Evolutionary conservation across 2,888 invertebrate species (phyloP).

Genomic region (Lobophora halterata): DNA sequence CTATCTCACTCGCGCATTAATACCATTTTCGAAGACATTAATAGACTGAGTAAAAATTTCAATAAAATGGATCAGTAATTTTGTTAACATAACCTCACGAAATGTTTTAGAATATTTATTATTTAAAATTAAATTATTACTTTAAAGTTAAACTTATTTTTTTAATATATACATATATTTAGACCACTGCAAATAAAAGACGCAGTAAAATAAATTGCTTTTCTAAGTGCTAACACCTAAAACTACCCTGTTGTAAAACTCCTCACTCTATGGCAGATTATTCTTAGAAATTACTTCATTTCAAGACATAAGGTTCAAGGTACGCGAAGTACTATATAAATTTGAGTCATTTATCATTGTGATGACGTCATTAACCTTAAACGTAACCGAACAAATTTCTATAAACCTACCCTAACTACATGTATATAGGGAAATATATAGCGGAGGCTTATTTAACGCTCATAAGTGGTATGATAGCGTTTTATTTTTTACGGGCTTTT

Average conservation of each 20-base stretch:
- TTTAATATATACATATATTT: neutral
- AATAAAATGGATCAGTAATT: no score
- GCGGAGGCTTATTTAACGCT: constrained; percentile 24
- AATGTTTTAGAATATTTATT: no score
- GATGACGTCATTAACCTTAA: constrained; percentile 60
- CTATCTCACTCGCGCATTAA: no score
- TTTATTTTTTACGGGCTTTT: constrained; percentile 21
- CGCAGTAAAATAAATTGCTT: neutral
- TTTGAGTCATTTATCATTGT: constrained; percentile 61
- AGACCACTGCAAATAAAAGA: neutral
- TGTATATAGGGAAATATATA: constrained; percentile 20
- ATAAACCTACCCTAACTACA: constrained; percentile 29
- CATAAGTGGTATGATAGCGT: constrained; percentile 23
- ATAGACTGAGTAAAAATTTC: no score
- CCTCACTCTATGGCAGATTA: constrained; percentile 43
- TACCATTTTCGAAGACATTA: no score
- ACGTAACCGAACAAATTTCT: constrained; percentile 44
- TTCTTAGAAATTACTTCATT: constrained; percentile 67
- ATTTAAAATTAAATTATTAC: no score
- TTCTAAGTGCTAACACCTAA: neutral
- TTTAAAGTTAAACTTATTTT: neutral
- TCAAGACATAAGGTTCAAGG: constrained; percentile 59
- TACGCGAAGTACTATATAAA: constrained; percentile 58
- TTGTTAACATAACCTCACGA: no score
- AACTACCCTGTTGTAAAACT: constrained; percentile 19